Base-by-base conservation (phyloP, 1,140 invertebrate genomes). In the Coptotermes formosanus region DNA sequence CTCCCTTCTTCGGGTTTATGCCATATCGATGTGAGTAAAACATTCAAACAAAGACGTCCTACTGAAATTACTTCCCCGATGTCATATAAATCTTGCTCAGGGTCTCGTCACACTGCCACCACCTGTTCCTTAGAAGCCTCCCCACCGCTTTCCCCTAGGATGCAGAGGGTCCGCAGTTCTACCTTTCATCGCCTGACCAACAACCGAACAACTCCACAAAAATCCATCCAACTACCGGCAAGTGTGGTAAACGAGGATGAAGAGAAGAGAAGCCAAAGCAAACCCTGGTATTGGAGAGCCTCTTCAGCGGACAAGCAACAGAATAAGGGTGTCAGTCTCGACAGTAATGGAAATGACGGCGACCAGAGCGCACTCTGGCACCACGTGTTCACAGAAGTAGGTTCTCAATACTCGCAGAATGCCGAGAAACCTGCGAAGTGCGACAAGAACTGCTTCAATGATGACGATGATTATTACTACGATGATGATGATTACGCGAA, bases 361-460 rank as follows among this genome's bases (percentile, higher is more conserved):
- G 45, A 45, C 85, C 64, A 44, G 30, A 32, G n/a, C 32, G 38
- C 45, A 19, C 16, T 82, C 43, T 59, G 55, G 85, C 75, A 86
- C 85, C 85, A 86, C 85, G 85, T 86, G 85, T 75, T 86, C 85
- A 32, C 43, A n/a, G 52, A 86, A 75, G 64, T 75, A 6, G 64
- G 7, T 3, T 75, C 64, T n/a, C 4, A 30, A 25, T 75, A 75
- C 25, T n/a, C 9, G 38, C 23, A 81, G 59, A 25, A 43, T 59
- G 11, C 32, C n/a, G n/a, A 85, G 48, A 25, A 4, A 30, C 3
- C 14, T 59, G 84, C 3, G 16, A 43, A 32, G n/a, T 21, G 43
- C 23, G 75, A 85, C 84, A 38, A 52, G 7, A 59, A 75, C 84
- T 16, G 19, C 23, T 23, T 52, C 25, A 59, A 85, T 30, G 75